Evolutionary conservation across 2,888 invertebrate species (phyloP).

Genomic region (Plebejus argus): DNA sequence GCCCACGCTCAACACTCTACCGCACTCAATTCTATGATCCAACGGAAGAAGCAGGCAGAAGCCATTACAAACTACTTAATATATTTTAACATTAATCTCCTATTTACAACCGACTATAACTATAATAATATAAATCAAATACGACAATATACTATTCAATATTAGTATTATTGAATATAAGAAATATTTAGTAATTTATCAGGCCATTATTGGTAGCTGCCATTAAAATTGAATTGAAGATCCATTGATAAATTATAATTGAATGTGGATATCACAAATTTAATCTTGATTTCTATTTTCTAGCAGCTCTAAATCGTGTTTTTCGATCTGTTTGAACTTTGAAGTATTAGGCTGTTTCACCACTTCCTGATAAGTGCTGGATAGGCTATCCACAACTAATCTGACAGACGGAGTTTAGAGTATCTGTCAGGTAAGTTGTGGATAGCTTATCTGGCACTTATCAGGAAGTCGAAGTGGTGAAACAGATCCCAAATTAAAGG

Average conservation of each 20-base stretch:
- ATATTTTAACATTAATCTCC: neutral
- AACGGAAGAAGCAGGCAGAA: neutral
- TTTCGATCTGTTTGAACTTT: neutral
- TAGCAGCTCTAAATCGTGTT: neutral
- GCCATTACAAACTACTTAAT: neutral
- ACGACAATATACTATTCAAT: neutral
- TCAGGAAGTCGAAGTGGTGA: too few relatives aligned
- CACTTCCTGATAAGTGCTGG: too few relatives aligned
- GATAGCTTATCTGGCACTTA: too few relatives aligned
- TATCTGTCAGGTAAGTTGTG: too few relatives aligned
- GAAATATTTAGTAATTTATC: neutral
- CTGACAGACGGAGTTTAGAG: too few relatives aligned
- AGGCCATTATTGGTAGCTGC: neutral
- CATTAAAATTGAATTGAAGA: neutral
- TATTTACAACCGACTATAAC: slow-evolving; percentile 5
- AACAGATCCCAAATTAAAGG: too few relatives aligned
- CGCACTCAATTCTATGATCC: neutral
- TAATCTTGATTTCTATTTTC: neutral
- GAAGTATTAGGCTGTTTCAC: neutral
- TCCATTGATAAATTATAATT: neutral
- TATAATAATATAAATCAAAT: neutral
- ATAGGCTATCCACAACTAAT: too few relatives aligned
- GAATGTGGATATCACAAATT: neutral
- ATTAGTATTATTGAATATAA: neutral
- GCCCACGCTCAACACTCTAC: neutral